A percentile compares a stretch with the other conserved stretches of the same genome.
Evolutionary conservation across 2,888 invertebrate species (phyloP).

Genomic region (Salticus scenicus): DNA sequence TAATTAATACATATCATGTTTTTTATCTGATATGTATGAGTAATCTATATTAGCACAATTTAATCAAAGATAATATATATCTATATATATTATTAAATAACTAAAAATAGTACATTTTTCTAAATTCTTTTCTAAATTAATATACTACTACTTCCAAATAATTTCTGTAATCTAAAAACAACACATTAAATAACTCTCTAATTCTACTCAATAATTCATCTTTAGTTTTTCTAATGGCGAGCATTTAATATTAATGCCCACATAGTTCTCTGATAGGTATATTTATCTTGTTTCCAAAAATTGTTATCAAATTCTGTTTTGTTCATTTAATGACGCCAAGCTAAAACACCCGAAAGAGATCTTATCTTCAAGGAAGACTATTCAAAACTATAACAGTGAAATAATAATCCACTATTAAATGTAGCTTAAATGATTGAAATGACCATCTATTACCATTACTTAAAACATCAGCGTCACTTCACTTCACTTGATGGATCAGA

Average conservation of each 20-base stretch:
- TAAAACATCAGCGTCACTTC: constrained; percentile 17
- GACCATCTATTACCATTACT: constrained; percentile 5
- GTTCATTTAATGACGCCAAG: neutral
- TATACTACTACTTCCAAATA: no score
- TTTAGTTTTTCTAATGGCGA: no score
- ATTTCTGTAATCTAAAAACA: no score
- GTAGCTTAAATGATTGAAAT: neutral
- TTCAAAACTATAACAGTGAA: constrained; percentile 4
- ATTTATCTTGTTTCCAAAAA: neutral
- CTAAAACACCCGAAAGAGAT: neutral
- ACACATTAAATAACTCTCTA: no score
- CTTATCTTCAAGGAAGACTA: neutral
- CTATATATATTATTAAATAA: no score
- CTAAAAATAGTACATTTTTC: no score
- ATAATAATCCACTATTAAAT: neutral
- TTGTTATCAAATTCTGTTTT: neutral
- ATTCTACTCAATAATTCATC: no score
- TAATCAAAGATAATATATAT: no score
- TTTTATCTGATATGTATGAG: no score
- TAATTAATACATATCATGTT: no score
- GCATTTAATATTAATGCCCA: neutral
- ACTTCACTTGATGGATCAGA: neutral
- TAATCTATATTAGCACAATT: no score
- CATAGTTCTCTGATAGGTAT: neutral
- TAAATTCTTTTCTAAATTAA: no score